A percentile compares a stretch with the other conserved stretches of the same genome.
Conservation (phyloP, 2,888 invertebrate species). For the Pardosa pseudoannulata region DNA sequence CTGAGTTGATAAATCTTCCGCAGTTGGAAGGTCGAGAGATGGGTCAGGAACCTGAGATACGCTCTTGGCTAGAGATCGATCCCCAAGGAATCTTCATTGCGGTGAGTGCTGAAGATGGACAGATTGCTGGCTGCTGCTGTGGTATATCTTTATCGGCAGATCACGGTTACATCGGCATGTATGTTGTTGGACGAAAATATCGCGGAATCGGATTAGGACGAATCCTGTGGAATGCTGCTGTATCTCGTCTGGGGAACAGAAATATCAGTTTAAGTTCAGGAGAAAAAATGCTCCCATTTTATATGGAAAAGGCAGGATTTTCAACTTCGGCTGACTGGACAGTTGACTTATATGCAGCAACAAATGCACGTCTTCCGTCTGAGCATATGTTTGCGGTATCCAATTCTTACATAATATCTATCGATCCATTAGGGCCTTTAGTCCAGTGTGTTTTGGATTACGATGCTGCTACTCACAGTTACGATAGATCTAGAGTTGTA, state of each 20-base stretch:
- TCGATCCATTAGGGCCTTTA: conserved; percentile 24
- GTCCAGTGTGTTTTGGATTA: conserved; percentile 61
- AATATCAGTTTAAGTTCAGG: conserved; percentile 73
- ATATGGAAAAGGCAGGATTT: conserved; percentile 73
- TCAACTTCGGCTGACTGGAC: conserved; percentile 70
- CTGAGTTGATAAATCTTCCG: conserved; percentile 59
- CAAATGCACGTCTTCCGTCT: conserved; percentile 10
- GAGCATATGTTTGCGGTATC: not conserved
- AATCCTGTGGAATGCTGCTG: conserved; percentile 73
- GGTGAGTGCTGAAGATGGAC: conserved; percentile 55
- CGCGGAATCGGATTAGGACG: conserved; percentile 73
- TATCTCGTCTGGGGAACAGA: conserved; percentile 69
- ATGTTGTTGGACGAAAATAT: conserved; percentile 64
- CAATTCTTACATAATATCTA: conserved; percentile 9
- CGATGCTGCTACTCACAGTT: conserved; percentile 66
- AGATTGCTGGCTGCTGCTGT: conserved; percentile 72
- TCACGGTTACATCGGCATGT: conserved; percentile 74
- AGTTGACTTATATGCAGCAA: conserved; percentile 66
- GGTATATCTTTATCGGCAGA: conserved; percentile 68
- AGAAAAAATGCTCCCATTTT: conserved; percentile 62
- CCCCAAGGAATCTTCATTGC: conserved; percentile 73
- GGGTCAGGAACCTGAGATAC: conserved; percentile 70
- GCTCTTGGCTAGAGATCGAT: conserved; percentile 72
- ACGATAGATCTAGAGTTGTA: conserved; percentile 71
- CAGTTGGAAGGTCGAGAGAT: conserved; percentile 72